Conservation (phyloP, 2,113 vertebrate species). For the Pseudorasbora parva region DNA sequence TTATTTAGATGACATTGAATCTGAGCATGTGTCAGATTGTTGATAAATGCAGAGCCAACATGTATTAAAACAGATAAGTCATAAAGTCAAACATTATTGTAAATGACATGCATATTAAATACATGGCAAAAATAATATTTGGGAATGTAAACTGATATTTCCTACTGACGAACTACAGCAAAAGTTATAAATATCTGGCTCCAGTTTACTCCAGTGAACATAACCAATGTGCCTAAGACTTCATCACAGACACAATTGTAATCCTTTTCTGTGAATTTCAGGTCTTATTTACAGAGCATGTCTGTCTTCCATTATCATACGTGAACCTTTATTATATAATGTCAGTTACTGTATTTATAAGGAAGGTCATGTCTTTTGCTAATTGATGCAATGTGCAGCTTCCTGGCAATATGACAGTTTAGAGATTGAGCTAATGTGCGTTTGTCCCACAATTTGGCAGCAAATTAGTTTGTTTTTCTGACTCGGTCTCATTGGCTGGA, state of each 20-base stretch:
- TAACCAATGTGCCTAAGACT: no score
- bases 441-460: not conserved
- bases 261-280: no score
- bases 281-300: no score
- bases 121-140: not conserved
- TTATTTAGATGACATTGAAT: not conserved
- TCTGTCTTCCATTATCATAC: no score
- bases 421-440: constrained; percentile 5
- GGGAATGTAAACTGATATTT: no score
- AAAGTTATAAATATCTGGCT: no score
- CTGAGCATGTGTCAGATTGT: not conserved
- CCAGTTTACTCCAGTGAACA: no score
- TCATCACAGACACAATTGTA: no score
- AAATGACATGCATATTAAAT: not conserved
- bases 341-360: not conserved
- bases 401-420: not conserved
- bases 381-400: not conserved
- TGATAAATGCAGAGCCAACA: not conserved
- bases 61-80: not conserved
- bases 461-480: not conserved
- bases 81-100: not conserved
- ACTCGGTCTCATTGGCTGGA: not conserved
- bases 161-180: no score
- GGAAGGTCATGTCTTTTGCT: not conserved
- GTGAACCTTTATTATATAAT: not conserved